Percentiles rank a stretch among this genome's conserved stretches.
Conservation (phyloP, 2,113 vertebrate genomes). For the Anas platyrhynchos region DNA sequence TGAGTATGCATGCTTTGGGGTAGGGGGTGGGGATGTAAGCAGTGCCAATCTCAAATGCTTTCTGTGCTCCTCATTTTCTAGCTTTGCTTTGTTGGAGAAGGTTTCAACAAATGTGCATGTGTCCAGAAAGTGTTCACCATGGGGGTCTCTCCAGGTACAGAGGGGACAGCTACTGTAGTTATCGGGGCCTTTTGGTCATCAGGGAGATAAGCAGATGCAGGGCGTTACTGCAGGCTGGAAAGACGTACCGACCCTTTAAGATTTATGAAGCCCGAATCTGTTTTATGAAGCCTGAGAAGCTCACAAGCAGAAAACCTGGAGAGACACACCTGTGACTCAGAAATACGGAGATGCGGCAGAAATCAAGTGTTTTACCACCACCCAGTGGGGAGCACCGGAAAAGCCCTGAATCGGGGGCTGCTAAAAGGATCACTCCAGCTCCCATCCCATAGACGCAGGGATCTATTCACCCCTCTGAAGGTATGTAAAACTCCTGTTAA, state of each 20-base stretch:
- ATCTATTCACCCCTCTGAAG: fast-evolving
- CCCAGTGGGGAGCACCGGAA: background rate
- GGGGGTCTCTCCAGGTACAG: fast-evolving
- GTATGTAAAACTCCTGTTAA: fast-evolving
- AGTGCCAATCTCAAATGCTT: background rate
- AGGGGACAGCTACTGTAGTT: fast-evolving
- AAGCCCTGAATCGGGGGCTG: fast-evolving
- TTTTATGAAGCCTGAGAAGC: background rate
- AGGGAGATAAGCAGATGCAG: background rate
- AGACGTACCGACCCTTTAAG: background rate
- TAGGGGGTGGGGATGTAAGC: background rate
- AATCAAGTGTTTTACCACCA: conserved; percentile 11
- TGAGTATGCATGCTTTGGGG: background rate
- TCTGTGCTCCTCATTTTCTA: background rate
- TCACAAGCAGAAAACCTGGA: too few relatives aligned
- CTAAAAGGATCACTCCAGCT: fast-evolving
- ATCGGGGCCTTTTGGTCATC: background rate
- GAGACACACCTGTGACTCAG: fast-evolving
- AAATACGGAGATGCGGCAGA: fast-evolving
- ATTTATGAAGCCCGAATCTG: background rate
- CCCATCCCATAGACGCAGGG: background rate
- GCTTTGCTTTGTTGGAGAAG: background rate
- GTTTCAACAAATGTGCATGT: fast-evolving
- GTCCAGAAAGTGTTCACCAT: fast-evolving
- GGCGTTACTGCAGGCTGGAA: background rate